Conservation (phyloP, 2,888 invertebrate species). For the Tineola bisselliella region DNA sequence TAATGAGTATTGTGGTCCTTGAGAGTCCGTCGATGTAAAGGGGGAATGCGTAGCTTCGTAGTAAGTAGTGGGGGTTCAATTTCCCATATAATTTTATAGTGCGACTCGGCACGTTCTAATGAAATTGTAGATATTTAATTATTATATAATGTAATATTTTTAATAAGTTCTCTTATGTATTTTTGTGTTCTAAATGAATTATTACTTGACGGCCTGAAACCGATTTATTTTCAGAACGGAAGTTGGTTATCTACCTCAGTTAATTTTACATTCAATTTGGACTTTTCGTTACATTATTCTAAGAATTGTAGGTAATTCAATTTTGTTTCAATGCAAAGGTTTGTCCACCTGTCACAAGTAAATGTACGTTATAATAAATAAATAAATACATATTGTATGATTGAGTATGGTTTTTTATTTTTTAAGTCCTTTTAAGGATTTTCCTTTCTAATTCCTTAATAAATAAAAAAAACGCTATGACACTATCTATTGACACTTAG, state of each 20-base stretch:
- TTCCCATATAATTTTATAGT: neutral
- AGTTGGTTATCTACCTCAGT: constrained; percentile 61
- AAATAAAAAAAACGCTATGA: too few relatives aligned
- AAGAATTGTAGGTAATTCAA: constrained; percentile 21
- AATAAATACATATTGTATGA: constrained; percentile 68
- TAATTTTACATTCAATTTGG: constrained; percentile 65
- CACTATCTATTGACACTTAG: too few relatives aligned
- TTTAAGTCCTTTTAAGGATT: too few relatives aligned
- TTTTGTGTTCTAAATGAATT: constrained; percentile 39
- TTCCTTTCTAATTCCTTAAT: too few relatives aligned
- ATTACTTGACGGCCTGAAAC: constrained; percentile 45
- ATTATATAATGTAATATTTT: constrained; percentile 64
- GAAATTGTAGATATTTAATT: constrained; percentile 68
- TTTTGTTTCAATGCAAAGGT: constrained; percentile 33
- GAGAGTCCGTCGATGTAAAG: constrained; percentile 14
- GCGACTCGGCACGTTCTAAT: constrained; percentile 32
- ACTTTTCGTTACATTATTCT: constrained; percentile 59
- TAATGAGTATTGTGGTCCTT: neutral
- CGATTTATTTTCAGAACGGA: constrained; percentile 52
- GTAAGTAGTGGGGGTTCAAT: neutral
- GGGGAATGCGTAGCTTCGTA: constrained; percentile 13
- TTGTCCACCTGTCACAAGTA: constrained; percentile 67
- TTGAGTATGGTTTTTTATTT: constrained; percentile 41
- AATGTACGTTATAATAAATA: constrained; percentile 68
- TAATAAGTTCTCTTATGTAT: constrained; percentile 50